phyloP scores from a whole-genome alignment of 2,113 vertebrate genomes.

The Elephas maximus region DNA sequence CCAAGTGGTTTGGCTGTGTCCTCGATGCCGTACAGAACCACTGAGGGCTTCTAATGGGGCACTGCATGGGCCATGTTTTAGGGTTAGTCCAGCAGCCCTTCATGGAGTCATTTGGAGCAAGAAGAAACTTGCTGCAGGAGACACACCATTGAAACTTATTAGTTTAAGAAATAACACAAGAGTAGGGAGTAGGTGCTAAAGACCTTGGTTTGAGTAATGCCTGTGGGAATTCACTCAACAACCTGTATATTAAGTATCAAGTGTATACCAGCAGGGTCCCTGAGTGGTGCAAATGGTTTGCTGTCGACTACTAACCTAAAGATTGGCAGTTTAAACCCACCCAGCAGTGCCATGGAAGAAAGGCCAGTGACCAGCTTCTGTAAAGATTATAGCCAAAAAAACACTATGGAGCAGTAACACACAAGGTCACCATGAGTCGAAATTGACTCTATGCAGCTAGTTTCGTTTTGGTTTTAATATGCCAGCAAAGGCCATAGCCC shows the following conservation, averaged over 20 bases:
- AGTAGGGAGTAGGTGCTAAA: neutral
- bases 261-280: neutral
- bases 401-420: neutral
- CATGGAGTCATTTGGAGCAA: neutral
- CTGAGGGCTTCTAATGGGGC: neutral
- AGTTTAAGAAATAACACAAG: neutral
- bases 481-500: neutral
- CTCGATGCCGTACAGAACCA: neutral
- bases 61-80: fast-evolving
- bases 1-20: neutral
- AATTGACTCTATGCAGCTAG: neutral
- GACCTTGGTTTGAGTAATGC: neutral
- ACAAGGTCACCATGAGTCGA: neutral
- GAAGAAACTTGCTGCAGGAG: neutral
- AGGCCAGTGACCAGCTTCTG: neutral
- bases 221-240: neutral
- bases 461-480: neutral
- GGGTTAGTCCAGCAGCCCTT: neutral
- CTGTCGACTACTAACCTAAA: too few relatives aligned
- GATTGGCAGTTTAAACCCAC: neutral
- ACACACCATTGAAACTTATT: neutral
- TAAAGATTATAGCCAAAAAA: neutral
- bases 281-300: too few relatives aligned
- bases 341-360: neutral
- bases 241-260: neutral